Evolutionary conservation across 2,888 invertebrate genomes (phyloP).

Genomic region (Eupsilia transversa): DNA sequence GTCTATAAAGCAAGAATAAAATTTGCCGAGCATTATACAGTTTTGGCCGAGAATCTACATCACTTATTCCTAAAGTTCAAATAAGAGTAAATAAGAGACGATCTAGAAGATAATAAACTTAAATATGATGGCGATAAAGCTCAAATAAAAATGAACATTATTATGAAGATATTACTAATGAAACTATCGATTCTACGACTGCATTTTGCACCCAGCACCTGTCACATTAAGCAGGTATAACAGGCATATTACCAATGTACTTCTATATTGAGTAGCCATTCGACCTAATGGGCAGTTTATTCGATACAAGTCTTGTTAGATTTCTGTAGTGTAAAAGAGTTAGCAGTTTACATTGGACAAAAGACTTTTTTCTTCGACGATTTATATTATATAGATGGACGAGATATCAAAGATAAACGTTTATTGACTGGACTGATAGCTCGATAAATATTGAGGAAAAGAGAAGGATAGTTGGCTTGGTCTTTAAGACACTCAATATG

Average conservation of each 20-base stretch:
- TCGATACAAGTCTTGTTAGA: neutral
- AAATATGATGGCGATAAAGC: neutral
- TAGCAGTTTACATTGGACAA: neutral
- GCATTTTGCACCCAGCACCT: conserved; percentile 15
- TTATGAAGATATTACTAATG: neutral
- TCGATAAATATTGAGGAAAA: conserved; percentile 4
- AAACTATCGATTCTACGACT: neutral
- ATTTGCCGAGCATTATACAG: neutral
- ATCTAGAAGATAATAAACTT: neutral
- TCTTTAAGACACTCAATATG: neutral
- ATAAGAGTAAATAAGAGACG: neutral
- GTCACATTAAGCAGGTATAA: neutral
- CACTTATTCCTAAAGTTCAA: neutral
- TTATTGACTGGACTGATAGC: conserved; percentile 3
- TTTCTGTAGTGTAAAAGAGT: neutral
- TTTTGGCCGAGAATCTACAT: neutral
- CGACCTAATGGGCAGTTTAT: conserved; percentile 14
- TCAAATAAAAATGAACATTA: neutral
- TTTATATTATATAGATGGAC: neutral
- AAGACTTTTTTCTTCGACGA: conserved; percentile 2
- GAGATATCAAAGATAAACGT: conserved; percentile 21
- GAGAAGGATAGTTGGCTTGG: neutral
- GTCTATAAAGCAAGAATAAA: neutral
- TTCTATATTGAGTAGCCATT: conserved; percentile 12
- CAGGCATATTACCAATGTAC: conserved; percentile 3